Base-by-base conservation (phyloP, 1,140 invertebrate species). In the Psix sp. region DNA sequence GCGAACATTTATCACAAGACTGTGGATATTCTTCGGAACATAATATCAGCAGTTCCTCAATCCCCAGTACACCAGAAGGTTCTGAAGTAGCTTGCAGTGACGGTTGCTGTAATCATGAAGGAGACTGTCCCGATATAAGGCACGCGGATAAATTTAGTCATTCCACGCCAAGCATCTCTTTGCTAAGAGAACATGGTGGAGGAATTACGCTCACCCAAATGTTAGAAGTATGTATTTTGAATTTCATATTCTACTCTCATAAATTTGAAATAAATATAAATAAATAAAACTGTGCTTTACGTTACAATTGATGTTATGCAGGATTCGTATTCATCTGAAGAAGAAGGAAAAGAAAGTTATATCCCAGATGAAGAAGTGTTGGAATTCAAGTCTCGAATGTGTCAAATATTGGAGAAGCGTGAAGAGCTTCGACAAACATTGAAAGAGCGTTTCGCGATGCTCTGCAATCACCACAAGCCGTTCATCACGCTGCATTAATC, bases 331-430 rank as follows among this genome's bases (percentile, higher is more conserved):
- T 90, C 91, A 76, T 93, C 93, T 59, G 94, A 94, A 72, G 93
- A 94, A 67, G 90, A 92, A 75, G 90, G 91, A 65, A 88, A 85
- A 39, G 87, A 90, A 76, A 92, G 91, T 89, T 93, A 92, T 88
- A 96, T 96, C 89, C 94, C 95, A 45, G 90, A 92, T 71, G 95
- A 96, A 87, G 95, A 96, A 84, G 93, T 96, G 36, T 86, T 92
- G 84, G 90, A 91, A 84, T 95, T 95, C 79, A 93, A 93, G 87
- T 92, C 92, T 24, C 91, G 92, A 74, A 91, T 92, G 82, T 86
- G 84, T 71, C 91, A 94, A 80, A 90, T 95, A 74, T 91, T 91
- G 63, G 91, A 94, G 77, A 91, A 95, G 87, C 91, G 95, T 48
- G 90, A 93, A 76, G 91, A 95, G 84, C 88, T 97, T 60, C 90